Evolutionary conservation across 2,888 invertebrate species (phyloP), one percentile per base, ranked within the genome.

Genomic region (Lordiphosa fenestrarum): DNA sequence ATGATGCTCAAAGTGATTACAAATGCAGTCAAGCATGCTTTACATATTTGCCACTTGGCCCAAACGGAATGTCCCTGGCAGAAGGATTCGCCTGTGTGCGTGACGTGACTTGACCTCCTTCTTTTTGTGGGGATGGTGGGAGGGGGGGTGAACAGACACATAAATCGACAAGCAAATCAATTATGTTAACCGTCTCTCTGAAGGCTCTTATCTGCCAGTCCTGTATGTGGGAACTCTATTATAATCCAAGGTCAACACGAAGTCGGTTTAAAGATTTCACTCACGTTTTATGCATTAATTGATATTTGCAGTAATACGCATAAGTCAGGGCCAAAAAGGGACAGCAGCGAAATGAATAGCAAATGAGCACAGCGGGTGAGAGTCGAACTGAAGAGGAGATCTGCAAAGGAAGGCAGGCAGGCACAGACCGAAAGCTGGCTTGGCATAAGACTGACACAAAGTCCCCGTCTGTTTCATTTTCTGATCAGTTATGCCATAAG

Each of bases 241-340:
- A 40, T n/a, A 40, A 39, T 6, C 13, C 37, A 39, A 40, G 30
- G 38, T 15, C 38, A 21, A n/a, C 33, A 59, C 62, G 56, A 66
- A 63, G 50, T 46, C 60, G 30, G n/a, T 25, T 69, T 71, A 66
- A 67, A 71, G 71, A 84, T 86, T 82, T 85, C 55, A 68, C 64
- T 76, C 86, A 84, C 84, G 84, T 84, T 66, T 64, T 49, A 39
- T 56, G 80, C 73, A 86, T 84, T 84, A 84, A 84, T 82, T 86
- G 76, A 86, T 82, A 86, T 86, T 82, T 84, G 82, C 69, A 73
- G 71, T 73, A 86, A 81, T 85, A 82, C 82, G 64, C 76, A 78
- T 78, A 84, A 86, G 85, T 84, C 84, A 85, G 59, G 60, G 71
- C 39, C 63, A 49, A 30, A 49, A 30, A 4, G 59, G 67, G 46